Conservation (phyloP, 2,113 vertebrate species). For the Eulemur rufifrons region DNA sequence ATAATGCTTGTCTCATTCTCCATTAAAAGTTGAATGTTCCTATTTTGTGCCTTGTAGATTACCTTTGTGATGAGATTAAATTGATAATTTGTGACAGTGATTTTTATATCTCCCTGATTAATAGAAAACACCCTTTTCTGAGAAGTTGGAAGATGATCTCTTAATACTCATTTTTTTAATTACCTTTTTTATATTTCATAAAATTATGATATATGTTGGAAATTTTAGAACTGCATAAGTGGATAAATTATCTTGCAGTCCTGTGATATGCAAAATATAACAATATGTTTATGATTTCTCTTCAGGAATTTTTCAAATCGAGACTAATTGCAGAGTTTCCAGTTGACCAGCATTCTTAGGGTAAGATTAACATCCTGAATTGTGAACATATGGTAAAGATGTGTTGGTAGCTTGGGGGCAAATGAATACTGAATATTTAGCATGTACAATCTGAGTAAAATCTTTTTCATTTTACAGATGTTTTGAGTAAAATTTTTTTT, state of each 20-base stretch:
- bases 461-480: conserved; percentile 33
- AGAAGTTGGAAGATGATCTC: neutral
- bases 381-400: conserved; percentile 58
- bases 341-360: conserved; percentile 66
- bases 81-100: neutral
- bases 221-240: conserved; percentile 26
- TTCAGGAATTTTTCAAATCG: conserved; percentile 71
- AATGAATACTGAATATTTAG: conserved; percentile 24
- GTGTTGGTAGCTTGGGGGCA: conserved; percentile 37
- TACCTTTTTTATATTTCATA: conserved; percentile 25
- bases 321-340: conserved; percentile 64
- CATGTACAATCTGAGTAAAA: conserved; percentile 52
- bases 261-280: conserved; percentile 45
- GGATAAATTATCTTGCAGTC: conserved; percentile 20
- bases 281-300: conserved; percentile 66
- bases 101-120: neutral
- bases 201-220: conserved; percentile 8
- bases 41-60: neutral
- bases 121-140: neutral
- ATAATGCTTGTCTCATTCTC: neutral
- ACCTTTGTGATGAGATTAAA: neutral
- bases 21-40: conserved; percentile 19
- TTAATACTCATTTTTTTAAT: conserved; percentile 7
- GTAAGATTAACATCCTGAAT: conserved; percentile 61
- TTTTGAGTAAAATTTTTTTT: conserved; percentile 62